phyloP scores from a whole-genome alignment of 2,113 vertebrate species.

The Hucho hucho region DNA sequence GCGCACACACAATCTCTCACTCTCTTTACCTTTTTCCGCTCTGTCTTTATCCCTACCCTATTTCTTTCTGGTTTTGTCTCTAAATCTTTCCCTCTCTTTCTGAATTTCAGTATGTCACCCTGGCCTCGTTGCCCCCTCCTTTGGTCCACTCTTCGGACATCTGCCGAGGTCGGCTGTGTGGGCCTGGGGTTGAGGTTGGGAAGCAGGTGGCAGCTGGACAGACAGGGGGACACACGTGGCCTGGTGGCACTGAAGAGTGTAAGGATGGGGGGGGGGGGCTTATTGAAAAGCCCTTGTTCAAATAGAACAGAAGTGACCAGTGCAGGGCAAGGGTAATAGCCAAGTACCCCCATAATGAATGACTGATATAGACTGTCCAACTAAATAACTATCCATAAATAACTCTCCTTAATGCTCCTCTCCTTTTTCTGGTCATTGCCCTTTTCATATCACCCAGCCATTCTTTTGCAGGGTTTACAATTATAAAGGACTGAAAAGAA shows the following conservation, averaged over 20 bases:
- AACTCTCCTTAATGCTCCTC: slow-evolving; percentile 15
- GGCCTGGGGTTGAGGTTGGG: slow-evolving; percentile 41
- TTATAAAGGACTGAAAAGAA: not conserved
- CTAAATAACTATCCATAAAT: slow-evolving; percentile 3
- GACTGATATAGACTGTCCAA: not conserved
- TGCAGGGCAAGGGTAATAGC: not conserved
- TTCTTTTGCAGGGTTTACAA: slow-evolving; percentile 11
- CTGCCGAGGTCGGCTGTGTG: slow-evolving; percentile 49
- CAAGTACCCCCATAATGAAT: not conserved
- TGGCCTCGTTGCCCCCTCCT: not conserved
- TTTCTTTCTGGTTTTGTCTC: slow-evolving; percentile 2
- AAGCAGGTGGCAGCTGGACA: slow-evolving; percentile 64
- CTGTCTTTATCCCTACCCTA: not conserved
- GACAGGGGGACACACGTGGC: slow-evolving; percentile 36
- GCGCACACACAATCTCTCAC: not conserved
- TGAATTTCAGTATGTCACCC: not conserved
- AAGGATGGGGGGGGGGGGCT: not conserved
- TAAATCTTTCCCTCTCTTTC: too few species aligned
- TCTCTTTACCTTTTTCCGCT: slow-evolving; percentile 16
- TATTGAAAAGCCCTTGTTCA: not conserved
- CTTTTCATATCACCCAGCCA: slow-evolving; percentile 16
- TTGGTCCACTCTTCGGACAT: slow-evolving; percentile 56
- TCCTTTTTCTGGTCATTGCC: slow-evolving; percentile 20
- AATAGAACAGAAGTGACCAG: not conserved
- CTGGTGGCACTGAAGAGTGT: slow-evolving; percentile 16